Percentiles rank a stretch among this genome's conserved stretches.
phyloP scores from a whole-genome alignment of 2,113 vertebrate genomes.

The Phoxinus phoxinus region DNA sequence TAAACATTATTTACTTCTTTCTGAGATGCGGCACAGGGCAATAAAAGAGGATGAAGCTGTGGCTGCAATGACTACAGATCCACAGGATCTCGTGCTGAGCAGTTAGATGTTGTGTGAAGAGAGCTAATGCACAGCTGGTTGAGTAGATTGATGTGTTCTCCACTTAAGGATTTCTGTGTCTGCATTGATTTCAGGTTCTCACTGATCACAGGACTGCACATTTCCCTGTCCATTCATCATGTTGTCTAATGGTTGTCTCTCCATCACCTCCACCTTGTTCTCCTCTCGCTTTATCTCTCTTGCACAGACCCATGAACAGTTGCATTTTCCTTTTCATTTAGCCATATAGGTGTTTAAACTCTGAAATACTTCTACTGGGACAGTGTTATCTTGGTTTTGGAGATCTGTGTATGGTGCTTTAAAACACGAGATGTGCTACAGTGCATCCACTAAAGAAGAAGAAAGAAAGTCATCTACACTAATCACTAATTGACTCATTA shows the following conservation, averaged over 20 bases:
- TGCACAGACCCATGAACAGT: background rate
- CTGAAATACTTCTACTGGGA: background rate
- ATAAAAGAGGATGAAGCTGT: background rate
- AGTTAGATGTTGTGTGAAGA: background rate
- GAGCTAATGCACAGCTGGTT: background rate
- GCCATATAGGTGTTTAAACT: background rate
- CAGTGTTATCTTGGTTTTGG: background rate
- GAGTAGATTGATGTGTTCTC: constrained; percentile 25
- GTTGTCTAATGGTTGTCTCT: background rate
- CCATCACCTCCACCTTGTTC: background rate
- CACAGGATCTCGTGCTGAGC: background rate
- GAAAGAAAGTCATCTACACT: background rate
- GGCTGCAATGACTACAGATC: background rate
- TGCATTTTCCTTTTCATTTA: background rate
- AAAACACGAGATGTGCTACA: background rate
- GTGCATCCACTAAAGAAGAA: background rate
- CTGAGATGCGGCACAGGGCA: background rate
- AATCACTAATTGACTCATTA: background rate
- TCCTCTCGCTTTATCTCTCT: background rate
- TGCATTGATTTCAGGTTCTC: constrained; percentile 23
- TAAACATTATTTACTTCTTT: background rate
- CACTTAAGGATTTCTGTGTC: constrained; percentile 17
- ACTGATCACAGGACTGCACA: constrained; percentile 9
- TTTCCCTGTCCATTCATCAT: background rate
- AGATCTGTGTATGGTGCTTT: background rate